These are phyloP conservation scores for Neuroscelio doddi DNA, from an alignment of 2,888 invertebrate species.

Conservation along the genomic window DNA sequence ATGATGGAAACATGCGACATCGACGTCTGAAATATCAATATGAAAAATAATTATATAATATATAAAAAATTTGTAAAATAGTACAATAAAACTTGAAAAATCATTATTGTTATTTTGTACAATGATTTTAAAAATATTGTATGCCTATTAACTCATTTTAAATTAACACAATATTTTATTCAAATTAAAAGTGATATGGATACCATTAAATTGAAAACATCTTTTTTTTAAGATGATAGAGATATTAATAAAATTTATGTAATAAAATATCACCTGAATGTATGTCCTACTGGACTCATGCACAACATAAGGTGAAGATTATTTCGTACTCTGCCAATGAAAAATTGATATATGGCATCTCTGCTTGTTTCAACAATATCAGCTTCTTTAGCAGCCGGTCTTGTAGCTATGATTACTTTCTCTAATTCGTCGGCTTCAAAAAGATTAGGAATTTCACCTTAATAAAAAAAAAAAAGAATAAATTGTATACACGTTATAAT, in stretches of 20 bases:
- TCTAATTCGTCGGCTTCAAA: conserved; percentile 91
- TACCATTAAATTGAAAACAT: no score
- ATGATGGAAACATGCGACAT: conserved; percentile 94
- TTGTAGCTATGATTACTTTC: conserved; percentile 83
- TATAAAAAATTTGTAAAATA: no score
- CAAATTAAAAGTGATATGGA: no score
- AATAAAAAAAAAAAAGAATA: no score
- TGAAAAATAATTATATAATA: conserved; percentile 23
- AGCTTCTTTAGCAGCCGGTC: conserved; percentile 80
- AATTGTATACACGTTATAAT: no score
- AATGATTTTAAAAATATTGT: background rate
- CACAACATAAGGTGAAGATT: conserved; percentile 90
- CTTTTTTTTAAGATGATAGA: no score
- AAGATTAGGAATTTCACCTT: conserved; percentile 92
- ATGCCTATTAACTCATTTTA: no score
- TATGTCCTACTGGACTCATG: conserved; percentile 93
- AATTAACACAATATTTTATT: no score
- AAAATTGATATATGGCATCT: conserved; percentile 88
- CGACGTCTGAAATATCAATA: no score
- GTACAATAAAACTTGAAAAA: no score
- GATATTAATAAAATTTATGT: conserved; percentile 20
- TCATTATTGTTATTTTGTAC: no score
- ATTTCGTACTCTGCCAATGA: conserved; percentile 86
- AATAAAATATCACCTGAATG: conserved; percentile 80
- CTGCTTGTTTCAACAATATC: conserved; percentile 80